Evolutionary conservation across 2,888 invertebrate species (phyloP), one percentile per base, ranked within the genome.

Genomic region (Liodrosophila aerea): DNA sequence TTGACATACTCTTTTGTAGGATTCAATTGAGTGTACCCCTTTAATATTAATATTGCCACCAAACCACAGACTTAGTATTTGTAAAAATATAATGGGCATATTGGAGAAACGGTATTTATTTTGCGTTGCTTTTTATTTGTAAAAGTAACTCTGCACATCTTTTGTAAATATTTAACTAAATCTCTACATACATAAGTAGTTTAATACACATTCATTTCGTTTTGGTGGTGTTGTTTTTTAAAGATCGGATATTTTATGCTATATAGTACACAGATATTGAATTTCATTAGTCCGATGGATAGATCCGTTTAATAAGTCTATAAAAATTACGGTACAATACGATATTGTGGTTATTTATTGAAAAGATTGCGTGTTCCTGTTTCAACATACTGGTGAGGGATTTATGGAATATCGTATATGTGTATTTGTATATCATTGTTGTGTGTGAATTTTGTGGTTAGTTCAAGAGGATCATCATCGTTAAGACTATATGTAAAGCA

Each of bases 141-240:
- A 81, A 76, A 76, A 76, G 49, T 69, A 84, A 69, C 64, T 76
- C 46, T 69, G 69, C 65, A 76, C 57, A 66, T 62, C 74, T 53
- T 57, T 71, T 49, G 75, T 72, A 64, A 81, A 71, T 73, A 67
- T 73, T 77, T 77, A 82, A 77, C 82, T 82, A 78, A 85, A 61
- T 73, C 34, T 54, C 77, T 81, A 78, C 70, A 64, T 50, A 56
- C 52, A 81, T 54, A 54, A 27, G 40, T 76, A 63, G 68, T 77
- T 83, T 60, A 82, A 81, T 77, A 81, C 78, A 82, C 71, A 62
- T 77, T 67, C 74, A 82, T 74, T 82, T 85, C 73, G 51, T 76
- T 81, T 81, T 85, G 78, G 78, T 85, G 85, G 85, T 77, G 71
- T 84, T 60, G 57, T 49, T 39, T 37, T 39, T 40, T 64, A 45